A percentile compares a stretch with the other conserved stretches of the same genome.
phyloP scores from a whole-genome alignment of 2,797 vertebrate genomes.

The Octomys mimax region DNA sequence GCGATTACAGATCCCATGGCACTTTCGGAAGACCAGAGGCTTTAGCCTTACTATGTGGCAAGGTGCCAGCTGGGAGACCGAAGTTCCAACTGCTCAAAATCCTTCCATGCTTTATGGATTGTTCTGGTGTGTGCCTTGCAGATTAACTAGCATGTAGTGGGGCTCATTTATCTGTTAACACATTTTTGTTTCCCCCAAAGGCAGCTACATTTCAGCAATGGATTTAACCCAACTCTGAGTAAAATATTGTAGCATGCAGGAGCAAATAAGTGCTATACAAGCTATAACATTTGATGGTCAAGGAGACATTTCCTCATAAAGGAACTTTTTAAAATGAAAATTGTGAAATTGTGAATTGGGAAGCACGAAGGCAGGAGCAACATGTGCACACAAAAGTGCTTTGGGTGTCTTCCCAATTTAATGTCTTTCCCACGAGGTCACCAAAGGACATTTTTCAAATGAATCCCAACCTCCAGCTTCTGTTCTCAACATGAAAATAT shows the following conservation, averaged over 20 bases:
- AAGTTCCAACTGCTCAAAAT: slow-evolving; percentile 34
- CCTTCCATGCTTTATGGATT: slow-evolving; percentile 23
- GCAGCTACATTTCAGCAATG: slow-evolving; percentile 21
- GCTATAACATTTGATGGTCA: slow-evolving; percentile 19
- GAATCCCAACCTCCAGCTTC: not conserved
- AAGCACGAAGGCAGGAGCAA: not conserved
- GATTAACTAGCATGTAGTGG: slow-evolving; percentile 35
- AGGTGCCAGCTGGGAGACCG: not conserved
- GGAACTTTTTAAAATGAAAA: not conserved
- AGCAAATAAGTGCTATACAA: not conserved
- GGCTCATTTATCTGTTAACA: slow-evolving; percentile 25
- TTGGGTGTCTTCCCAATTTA: not conserved
- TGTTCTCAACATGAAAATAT: slow-evolving; percentile 22
- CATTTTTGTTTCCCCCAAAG: not conserved
- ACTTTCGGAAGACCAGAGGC: slow-evolving; percentile 25
- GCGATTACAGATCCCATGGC: slow-evolving; percentile 52
- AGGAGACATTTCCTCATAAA: not conserved
- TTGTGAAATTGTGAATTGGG: not conserved
- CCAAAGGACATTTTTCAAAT: not conserved
- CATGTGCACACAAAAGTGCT: not conserved
- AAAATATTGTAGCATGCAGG: not conserved
- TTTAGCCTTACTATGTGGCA: slow-evolving; percentile 25
- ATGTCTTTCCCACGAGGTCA: not conserved
- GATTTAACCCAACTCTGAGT: slow-evolving; percentile 17
- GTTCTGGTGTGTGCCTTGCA: slow-evolving; percentile 1